Evolutionary conservation across 2,888 invertebrate genomes (phyloP).

Genomic region (Pristionchus arcanus): DNA sequence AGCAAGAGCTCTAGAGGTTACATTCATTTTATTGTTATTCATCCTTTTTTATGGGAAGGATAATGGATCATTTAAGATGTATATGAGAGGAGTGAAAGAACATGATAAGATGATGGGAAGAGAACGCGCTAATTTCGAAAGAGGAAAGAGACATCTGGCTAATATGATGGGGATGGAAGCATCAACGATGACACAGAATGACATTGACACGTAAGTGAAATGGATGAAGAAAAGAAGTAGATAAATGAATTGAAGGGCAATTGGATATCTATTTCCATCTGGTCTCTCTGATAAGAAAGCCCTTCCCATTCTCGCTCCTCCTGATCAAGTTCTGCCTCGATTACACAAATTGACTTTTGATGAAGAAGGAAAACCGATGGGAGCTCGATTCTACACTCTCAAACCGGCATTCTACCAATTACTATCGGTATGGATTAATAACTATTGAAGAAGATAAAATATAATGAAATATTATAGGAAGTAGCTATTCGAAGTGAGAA

Average conservation of each 20-base stretch:
- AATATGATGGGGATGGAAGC: slow-evolving; percentile 97
- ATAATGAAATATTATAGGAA: slow-evolving; percentile 4
- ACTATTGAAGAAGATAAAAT: not conserved
- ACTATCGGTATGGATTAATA: slow-evolving; percentile 85
- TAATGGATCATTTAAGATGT: slow-evolving; percentile 16
- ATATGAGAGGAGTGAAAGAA: slow-evolving; percentile 63
- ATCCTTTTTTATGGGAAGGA: not conserved
- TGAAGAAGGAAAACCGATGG: slow-evolving; percentile 91
- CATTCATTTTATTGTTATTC: too few relatives aligned
- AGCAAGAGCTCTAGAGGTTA: slow-evolving; percentile 43
- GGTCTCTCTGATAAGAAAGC: slow-evolving; percentile 91
- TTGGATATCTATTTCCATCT: slow-evolving; percentile 96
- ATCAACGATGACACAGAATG: slow-evolving; percentile 90
- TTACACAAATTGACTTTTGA: slow-evolving; percentile 75
- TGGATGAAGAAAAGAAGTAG: not conserved
- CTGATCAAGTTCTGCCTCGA: slow-evolving; percentile 84
- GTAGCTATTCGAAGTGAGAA: slow-evolving; percentile 36
- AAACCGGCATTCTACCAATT: slow-evolving; percentile 90
- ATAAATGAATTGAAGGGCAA: slow-evolving; percentile 84
- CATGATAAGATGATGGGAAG: slow-evolving; percentile 78
- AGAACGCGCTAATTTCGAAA: slow-evolving; percentile 86
- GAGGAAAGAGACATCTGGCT: slow-evolving; percentile 95
- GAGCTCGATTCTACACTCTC: slow-evolving; percentile 93
- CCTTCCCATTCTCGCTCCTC: slow-evolving; percentile 92
- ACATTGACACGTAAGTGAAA: slow-evolving; percentile 85